phyloP scores from a whole-genome alignment of 2,888 invertebrate genomes.

The Drosophila suboccidentalis region DNA sequence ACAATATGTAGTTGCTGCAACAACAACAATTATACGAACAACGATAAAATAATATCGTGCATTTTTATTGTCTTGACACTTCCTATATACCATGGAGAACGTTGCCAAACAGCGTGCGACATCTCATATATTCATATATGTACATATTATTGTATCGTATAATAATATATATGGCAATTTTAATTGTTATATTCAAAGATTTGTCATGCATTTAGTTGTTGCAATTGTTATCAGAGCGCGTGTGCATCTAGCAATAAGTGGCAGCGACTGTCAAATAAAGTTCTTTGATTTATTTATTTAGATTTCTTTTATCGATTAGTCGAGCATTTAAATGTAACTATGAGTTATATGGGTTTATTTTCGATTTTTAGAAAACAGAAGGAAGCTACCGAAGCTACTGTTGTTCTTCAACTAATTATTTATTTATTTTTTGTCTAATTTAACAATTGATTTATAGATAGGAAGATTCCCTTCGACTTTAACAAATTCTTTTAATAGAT shows the following conservation, averaged over 20 bases:
- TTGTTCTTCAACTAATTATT: too few relatives aligned
- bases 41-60: constrained; percentile 73
- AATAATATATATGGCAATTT: constrained; percentile 26
- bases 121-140: constrained; percentile 40
- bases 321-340: background rate
- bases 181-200: constrained; percentile 49
- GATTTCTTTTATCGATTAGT: background rate
- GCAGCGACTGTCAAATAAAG: constrained; percentile 14
- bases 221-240: constrained; percentile 47
- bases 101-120: constrained; percentile 56
- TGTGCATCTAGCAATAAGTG: constrained; percentile 37
- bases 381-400: too few relatives aligned
- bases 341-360: background rate
- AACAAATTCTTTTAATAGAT: background rate
- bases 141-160: constrained; percentile 1
- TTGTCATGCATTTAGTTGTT: constrained; percentile 51
- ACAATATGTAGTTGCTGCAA: constrained; percentile 27
- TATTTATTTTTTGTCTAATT: too few relatives aligned
- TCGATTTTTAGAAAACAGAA: background rate
- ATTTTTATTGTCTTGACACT: constrained; percentile 74
- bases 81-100: constrained; percentile 64
- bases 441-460: background rate
- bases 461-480: background rate
- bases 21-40: constrained; percentile 39
- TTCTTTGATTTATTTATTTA: constrained; percentile 10